A percentile compares a stretch with the other conserved stretches of the same genome.
Conservation (phyloP, 2,113 vertebrate species). For the Clarias magur region DNA sequence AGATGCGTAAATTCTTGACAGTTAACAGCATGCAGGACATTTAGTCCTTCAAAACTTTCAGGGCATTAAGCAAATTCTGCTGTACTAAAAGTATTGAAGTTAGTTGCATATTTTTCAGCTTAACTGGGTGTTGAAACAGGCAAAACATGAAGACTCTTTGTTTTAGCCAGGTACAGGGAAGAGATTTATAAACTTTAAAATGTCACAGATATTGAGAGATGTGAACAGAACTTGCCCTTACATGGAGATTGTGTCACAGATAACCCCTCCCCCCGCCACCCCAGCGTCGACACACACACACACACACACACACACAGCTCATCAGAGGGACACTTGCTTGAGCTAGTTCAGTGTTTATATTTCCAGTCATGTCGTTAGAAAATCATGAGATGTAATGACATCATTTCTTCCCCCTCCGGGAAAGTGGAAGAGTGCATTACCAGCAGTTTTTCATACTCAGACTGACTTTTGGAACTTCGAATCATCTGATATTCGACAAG, state of each 20-base stretch:
- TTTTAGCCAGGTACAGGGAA: not conserved
- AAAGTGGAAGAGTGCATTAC: not conserved
- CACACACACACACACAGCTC: slow-evolving; percentile 52
- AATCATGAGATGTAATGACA: slow-evolving; percentile 14
- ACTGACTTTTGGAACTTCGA: not conserved
- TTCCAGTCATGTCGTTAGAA: slow-evolving; percentile 64
- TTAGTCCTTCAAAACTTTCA: not conserved
- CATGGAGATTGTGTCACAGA: slow-evolving; percentile 65
- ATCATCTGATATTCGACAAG: not conserved
- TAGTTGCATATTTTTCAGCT: slow-evolving; percentile 3
- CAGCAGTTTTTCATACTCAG: not conserved
- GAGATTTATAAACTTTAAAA: slow-evolving; percentile 42
- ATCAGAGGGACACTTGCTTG: slow-evolving; percentile 66
- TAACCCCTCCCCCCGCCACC: not conserved
- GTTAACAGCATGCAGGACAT: slow-evolving; percentile 22
- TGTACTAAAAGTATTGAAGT: not conserved
- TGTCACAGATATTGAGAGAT: slow-evolving; percentile 39
- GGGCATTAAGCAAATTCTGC: slow-evolving; percentile 4
- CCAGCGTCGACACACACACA: slow-evolving; percentile 25
- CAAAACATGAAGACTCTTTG: not conserved
- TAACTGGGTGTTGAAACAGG: not conserved
- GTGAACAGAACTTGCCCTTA: slow-evolving; percentile 62
- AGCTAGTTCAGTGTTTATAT: slow-evolving; percentile 68
- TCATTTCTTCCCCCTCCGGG: not conserved
- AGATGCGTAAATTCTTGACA: slow-evolving; percentile 35